These are phyloP conservation scores for Globia sparganii DNA, from an alignment of 2,888 invertebrate genomes.

Conservation along the genomic window DNA sequence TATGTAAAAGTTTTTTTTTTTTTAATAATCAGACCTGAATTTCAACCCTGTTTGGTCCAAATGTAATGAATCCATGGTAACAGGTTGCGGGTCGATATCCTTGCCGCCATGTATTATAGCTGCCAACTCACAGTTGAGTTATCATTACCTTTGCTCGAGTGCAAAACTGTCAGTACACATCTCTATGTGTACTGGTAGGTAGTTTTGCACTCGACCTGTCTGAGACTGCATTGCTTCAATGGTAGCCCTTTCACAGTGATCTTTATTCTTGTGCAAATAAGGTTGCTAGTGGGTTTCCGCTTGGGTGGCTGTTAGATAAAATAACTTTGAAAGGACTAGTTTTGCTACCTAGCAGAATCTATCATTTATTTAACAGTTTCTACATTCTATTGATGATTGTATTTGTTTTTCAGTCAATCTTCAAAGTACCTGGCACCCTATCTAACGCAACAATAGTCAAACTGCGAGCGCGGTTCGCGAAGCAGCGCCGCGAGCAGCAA, in stretches of 20 bases:
- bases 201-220: too few relatives aligned
- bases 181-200: too few relatives aligned
- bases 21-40: too few relatives aligned
- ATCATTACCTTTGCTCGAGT: background rate
- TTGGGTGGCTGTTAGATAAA: background rate
- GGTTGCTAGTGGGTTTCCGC: background rate
- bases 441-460: constrained; percentile 92
- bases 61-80: too few relatives aligned
- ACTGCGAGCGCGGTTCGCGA: constrained; percentile 90
- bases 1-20: too few relatives aligned
- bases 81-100: too few relatives aligned
- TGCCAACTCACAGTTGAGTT: background rate
- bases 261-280: background rate
- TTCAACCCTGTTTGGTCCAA: too few relatives aligned
- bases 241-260: background rate
- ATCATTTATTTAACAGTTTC: background rate
- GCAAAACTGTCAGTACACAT: background rate
- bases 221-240: too few relatives aligned
- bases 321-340: background rate
- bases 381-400: background rate
- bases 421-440: constrained; percentile 95
- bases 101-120: background rate
- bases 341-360: background rate
- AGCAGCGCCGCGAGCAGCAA: constrained; percentile 88
- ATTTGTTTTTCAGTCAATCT: constrained; percentile 92